Evolutionary conservation across 2,888 invertebrate species (phyloP).

Genomic region (Limnephilus lunatus): DNA sequence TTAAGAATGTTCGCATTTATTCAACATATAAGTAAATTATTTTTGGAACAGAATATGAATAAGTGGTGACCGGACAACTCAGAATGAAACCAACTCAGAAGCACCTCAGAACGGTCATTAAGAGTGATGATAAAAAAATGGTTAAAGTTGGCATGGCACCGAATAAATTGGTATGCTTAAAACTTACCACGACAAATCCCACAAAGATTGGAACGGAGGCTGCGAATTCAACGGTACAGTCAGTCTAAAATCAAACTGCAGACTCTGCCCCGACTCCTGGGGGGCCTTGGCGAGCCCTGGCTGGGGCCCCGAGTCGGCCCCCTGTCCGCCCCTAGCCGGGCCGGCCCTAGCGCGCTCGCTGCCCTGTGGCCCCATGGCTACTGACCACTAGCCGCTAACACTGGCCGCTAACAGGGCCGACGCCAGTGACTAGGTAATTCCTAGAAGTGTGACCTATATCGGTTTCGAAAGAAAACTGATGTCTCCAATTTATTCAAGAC

Average conservation of each 20-base stretch:
- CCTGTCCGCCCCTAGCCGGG: not conserved
- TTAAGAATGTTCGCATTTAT: too few species aligned
- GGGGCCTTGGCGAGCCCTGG: slow-evolving; percentile 68
- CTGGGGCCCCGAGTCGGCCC: slow-evolving; percentile 61
- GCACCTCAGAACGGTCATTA: too few species aligned
- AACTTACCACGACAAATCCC: slow-evolving; percentile 76
- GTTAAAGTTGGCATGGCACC: too few species aligned
- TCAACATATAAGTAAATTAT: not conserved
- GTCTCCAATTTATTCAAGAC: not conserved
- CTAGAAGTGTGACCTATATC: not conserved
- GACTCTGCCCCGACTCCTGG: slow-evolving; percentile 68
- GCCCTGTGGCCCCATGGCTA: slow-evolving; percentile 47
- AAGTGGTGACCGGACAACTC: too few species aligned
- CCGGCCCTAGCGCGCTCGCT: slow-evolving; percentile 49
- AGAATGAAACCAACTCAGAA: too few species aligned
- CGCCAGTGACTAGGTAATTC: not conserved
- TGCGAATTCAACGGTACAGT: slow-evolving; percentile 75
- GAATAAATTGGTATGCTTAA: not conserved
- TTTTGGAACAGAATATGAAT: not conserved
- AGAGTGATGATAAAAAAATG: too few species aligned
- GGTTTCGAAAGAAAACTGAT: not conserved
- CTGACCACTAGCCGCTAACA: slow-evolving; percentile 51
- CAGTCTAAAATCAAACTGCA: slow-evolving; percentile 78
- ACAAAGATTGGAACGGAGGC: slow-evolving; percentile 77
- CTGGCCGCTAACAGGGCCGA: slow-evolving; percentile 34